Conservation (phyloP, 1,140 invertebrate species). For the Druon quercuslanigerum region DNA sequence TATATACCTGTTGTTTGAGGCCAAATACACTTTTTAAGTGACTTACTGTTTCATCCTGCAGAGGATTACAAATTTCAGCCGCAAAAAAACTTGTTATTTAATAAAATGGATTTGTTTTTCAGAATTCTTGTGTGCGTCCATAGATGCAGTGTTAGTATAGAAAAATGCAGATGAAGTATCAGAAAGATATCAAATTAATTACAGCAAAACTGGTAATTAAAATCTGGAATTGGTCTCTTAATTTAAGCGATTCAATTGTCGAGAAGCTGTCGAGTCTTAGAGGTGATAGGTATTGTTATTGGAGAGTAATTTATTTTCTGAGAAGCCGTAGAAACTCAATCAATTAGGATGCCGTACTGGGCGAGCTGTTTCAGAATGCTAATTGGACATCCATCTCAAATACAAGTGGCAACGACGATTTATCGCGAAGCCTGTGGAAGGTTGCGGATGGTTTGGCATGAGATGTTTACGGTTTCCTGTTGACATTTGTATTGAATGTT, state of each 20-base stretch:
- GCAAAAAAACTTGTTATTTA: no score
- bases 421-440: not conserved
- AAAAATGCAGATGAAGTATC: no score
- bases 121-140: no score
- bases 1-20: no score
- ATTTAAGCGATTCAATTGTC: not conserved
- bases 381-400: slow-evolving; percentile 14
- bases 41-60: no score
- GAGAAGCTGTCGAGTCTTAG: not conserved
- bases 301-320: not conserved
- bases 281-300: not conserved
- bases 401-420: not conserved
- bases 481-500: slow-evolving; percentile 25
- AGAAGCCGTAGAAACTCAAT: slow-evolving; percentile 5
- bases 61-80: no score
- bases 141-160: no score
- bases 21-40: no score
- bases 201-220: no score
- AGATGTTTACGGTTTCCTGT: slow-evolving; percentile 22
- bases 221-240: no score
- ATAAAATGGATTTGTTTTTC: no score
- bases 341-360: slow-evolving; percentile 15
- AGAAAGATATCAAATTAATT: no score
- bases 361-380: slow-evolving; percentile 2
- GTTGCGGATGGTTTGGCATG: not conserved